These are phyloP conservation scores for Myotis davidii DNA, from an alignment of 2,113 vertebrate genomes.

Conservation along the genomic window DNA sequence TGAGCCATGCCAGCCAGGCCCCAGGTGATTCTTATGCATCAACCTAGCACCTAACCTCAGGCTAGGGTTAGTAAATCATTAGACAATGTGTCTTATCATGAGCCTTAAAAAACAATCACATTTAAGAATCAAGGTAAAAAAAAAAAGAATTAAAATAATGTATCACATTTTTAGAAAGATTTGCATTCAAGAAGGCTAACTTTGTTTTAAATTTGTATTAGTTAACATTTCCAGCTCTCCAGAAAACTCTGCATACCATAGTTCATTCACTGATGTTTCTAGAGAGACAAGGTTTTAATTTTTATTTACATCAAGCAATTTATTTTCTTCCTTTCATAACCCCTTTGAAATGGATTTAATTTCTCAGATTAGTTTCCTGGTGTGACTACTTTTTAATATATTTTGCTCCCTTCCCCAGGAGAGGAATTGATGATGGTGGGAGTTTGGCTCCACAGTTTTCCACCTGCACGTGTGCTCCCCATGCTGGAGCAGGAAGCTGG, in stretches of 20 bases:
- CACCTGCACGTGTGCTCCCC: background rate
- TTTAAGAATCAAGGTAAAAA: constrained; percentile 26
- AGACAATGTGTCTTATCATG: background rate
- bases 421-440: constrained; percentile 51
- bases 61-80: constrained; percentile 4
- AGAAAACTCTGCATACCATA: background rate
- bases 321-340: constrained; percentile 24
- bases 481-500: constrained; percentile 42
- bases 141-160: background rate
- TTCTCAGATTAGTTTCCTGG: background rate
- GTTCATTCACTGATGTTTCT: background rate
- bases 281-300: background rate
- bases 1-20: too few relatives aligned
- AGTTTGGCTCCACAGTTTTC: constrained; percentile 49
- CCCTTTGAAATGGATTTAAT: constrained; percentile 2
- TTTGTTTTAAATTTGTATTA: background rate
- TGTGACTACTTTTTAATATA: background rate
- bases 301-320: background rate
- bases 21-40: background rate
- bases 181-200: constrained; percentile 11
- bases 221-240: background rate
- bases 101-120: background rate
- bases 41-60: background rate
- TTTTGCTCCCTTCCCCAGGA: background rate
- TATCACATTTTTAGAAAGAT: constrained; percentile 37